Evolutionary conservation across 2,113 vertebrate genomes (phyloP), one percentile per base, ranked within the genome.

Genomic region (Mobula birostris): DNA sequence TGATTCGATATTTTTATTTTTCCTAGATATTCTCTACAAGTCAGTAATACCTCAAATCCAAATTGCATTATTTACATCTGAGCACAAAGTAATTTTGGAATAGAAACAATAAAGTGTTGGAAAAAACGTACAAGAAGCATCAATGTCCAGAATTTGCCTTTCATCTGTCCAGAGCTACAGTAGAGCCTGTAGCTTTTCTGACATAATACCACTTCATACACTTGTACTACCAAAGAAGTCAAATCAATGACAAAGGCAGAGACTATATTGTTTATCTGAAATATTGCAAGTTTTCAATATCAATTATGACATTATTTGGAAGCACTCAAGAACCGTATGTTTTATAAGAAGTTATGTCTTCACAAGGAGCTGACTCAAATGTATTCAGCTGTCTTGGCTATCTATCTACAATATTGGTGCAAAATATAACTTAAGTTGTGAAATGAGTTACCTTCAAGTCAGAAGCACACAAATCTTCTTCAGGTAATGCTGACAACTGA

Each of bases 401-500:
- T 11, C 58, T n/a, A 7, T 1, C 56, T 87, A 14, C 27, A 87
- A 58, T 29, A 9, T 87, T 9, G 12, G 11, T 56, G 8, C 14
- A 32, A n/a, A 87, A 61, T 9, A 61, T 21, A 27, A 66, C 24
- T 91, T 90, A 7, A 66, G 29, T 19, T 8, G 7, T 70, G 24
- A 74, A 74, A 93, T 27, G 56, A 93, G 66, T 93, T 93, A 93
- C 91, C 91, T 74, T 93, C 9, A 24, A 24, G 9, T 93, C 36
- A 29, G 27, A 74, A 21, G 36, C 19, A 93, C 40, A 48, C 4
- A 40, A 40, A 74, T 93, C 91, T 76, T 32, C 9, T 74, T 74
- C 36, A 93, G 21, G 70, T 0, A 93, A 29, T 56, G 91, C 9
- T 74, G 36, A 93, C 72, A 93, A 66, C 70, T 74, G 32, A 76